Percentiles rank a stretch among this genome's conserved stretches.
Evolutionary conservation across 2,888 invertebrate genomes (phyloP).

Genomic region (Papilio gigon): DNA sequence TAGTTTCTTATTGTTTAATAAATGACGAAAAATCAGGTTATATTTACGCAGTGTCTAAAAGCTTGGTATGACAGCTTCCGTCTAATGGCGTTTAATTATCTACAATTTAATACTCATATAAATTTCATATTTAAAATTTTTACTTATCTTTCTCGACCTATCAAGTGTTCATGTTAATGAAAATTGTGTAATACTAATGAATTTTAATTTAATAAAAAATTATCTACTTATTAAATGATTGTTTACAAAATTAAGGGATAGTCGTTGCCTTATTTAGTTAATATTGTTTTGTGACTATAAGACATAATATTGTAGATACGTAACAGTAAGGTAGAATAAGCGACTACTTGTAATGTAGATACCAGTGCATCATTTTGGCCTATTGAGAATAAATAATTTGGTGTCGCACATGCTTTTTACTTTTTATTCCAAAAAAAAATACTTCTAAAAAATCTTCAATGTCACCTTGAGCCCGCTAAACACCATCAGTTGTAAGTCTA

Average conservation of each 20-base stretch:
- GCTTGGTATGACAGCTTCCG: constrained; percentile 34
- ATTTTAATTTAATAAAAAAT: constrained; percentile 60
- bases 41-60: constrained; percentile 20
- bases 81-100: constrained; percentile 22
- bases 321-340: constrained; percentile 74
- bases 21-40: constrained; percentile 4
- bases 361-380: constrained; percentile 81
- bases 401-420: constrained; percentile 70
- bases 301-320: constrained; percentile 78
- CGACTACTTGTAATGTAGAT: constrained; percentile 77
- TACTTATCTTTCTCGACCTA: constrained; percentile 56
- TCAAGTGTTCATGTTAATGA: constrained; percentile 68
- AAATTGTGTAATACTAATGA: constrained; percentile 55
- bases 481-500: too few relatives aligned
- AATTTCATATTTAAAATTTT: constrained; percentile 54
- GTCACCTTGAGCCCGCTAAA: too few relatives aligned
- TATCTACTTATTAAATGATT: constrained; percentile 56
- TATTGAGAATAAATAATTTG: constrained; percentile 82
- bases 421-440: constrained; percentile 47
- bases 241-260: constrained; percentile 76
- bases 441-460: not conserved
- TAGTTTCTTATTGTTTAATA: constrained; percentile 34
- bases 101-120: constrained; percentile 48
- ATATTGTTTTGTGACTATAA: constrained; percentile 81
- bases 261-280: constrained; percentile 83